Conservation (phyloP, 2,113 vertebrate genomes). For the Percopsis transmontana region DNA sequence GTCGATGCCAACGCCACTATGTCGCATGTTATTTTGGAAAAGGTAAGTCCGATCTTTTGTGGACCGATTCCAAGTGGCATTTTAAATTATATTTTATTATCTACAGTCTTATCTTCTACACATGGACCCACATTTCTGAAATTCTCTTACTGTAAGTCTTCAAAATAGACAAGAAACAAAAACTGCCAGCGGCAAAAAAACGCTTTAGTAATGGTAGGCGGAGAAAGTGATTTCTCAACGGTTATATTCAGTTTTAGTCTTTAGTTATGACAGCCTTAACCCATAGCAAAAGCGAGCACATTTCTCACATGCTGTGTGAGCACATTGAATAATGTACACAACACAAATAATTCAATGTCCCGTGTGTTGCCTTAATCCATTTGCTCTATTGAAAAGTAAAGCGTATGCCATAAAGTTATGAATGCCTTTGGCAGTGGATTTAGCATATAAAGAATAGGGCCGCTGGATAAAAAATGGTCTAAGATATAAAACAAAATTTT, state of each 20-base stretch:
- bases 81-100: background rate
- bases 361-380: background rate
- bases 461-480: background rate
- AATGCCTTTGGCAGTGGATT: conserved; percentile 10
- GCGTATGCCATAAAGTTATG: background rate
- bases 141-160: conserved; percentile 4
- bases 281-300: background rate
- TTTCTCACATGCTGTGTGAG: background rate
- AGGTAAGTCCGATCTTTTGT: conserved; percentile 77
- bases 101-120: background rate
- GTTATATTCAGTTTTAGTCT: conserved; percentile 2
- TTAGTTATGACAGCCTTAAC: conserved; percentile 6
- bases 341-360: conserved; percentile 1
- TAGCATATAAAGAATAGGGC: conserved; percentile 9
- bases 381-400: conserved; percentile 14
- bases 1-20: conserved; percentile 96
- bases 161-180: conserved; percentile 10
- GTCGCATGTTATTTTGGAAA: conserved; percentile 93
- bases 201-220: conserved; percentile 25
- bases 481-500: too few species aligned
- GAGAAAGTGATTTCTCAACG: conserved; percentile 6
- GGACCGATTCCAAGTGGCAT: background rate
- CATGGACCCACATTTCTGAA: conserved; percentile 14
- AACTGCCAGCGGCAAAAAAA: conserved; percentile 36
- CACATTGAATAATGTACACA: background rate